Conservation (phyloP, 2,888 invertebrate genomes). For the Ommatoiulus sabulosus region DNA sequence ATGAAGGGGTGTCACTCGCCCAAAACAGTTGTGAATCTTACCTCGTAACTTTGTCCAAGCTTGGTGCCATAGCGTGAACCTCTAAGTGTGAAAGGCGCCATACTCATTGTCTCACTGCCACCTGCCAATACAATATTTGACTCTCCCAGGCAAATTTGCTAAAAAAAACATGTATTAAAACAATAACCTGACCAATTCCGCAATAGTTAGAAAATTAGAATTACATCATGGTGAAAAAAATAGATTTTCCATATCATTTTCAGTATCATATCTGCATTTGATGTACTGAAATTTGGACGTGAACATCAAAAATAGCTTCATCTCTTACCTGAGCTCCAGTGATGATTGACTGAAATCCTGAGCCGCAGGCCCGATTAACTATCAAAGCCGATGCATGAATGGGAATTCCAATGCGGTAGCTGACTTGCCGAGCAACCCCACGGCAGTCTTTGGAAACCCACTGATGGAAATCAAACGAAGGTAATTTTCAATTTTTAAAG, state of each 20-base stretch:
- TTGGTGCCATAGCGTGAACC: constrained; percentile 88
- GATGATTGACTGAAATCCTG: constrained; percentile 95
- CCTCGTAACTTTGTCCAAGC: constrained; percentile 76
- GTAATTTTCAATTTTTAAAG: background rate
- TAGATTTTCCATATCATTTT: too few relatives aligned
- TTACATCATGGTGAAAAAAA: too few relatives aligned
- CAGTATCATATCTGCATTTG: too few relatives aligned
- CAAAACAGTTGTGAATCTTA: constrained; percentile 60
- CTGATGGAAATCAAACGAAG: background rate
- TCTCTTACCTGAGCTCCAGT: constrained; percentile 84
- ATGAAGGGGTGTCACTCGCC: background rate
- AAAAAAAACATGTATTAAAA: constrained; percentile 64
- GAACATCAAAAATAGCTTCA: background rate
- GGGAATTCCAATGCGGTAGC: constrained; percentile 86
- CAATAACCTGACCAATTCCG: too few relatives aligned
- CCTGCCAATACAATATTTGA: constrained; percentile 89
- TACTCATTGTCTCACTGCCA: constrained; percentile 96
- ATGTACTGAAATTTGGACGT: too few relatives aligned
- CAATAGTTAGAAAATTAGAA: too few relatives aligned
- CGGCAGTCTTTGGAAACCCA: constrained; percentile 80
- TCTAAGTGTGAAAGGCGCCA: constrained; percentile 86
- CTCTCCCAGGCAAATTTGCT: constrained; percentile 86
- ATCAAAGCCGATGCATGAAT: constrained; percentile 85
- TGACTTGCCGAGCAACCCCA: constrained; percentile 88
- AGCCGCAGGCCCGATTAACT: constrained; percentile 95